Conservation (phyloP, 2,113 vertebrate species). For the Rhinichthys klamathensis region DNA sequence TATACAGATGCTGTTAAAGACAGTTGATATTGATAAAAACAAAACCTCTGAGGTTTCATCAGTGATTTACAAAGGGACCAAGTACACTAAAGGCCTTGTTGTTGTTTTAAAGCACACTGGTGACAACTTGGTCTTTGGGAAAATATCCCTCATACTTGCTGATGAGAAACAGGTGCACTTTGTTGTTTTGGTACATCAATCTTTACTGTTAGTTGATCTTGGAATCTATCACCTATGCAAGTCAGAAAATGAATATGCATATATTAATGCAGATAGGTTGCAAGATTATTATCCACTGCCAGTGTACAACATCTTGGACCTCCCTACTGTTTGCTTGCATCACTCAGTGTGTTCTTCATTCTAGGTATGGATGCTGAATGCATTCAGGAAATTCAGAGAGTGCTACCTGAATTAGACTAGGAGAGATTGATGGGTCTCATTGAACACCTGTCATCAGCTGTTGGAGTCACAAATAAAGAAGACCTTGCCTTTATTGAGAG, state of each 20-base stretch:
- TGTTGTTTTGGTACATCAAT: constrained; percentile 33
- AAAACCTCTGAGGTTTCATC: constrained; percentile 44
- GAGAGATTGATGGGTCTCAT: no score
- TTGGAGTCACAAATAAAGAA: neutral
- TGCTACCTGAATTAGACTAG: no score
- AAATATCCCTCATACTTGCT: neutral
- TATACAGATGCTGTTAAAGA: constrained; percentile 50
- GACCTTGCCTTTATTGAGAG: constrained; percentile 35
- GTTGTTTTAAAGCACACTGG: constrained; percentile 8
- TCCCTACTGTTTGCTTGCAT: constrained; percentile 36
- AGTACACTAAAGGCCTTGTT: constrained; percentile 25
- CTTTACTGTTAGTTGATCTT: constrained; percentile 12
- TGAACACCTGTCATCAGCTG: neutral
- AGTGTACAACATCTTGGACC: constrained; percentile 33
- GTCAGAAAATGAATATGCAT: neutral
- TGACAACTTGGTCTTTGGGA: no score
- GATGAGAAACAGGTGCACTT: neutral
- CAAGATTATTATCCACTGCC: constrained; percentile 51
- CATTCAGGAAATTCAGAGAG: no score
- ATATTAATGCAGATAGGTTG: constrained; percentile 40
- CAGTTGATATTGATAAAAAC: constrained; percentile 51
- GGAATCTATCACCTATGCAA: constrained; percentile 19
- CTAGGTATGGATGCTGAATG: no score
- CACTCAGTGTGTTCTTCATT: constrained; percentile 31
- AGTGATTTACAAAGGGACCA: neutral